These are phyloP conservation scores for Microchrysa polita DNA, from an alignment of 2,888 invertebrate species.

Conservation along the genomic window DNA sequence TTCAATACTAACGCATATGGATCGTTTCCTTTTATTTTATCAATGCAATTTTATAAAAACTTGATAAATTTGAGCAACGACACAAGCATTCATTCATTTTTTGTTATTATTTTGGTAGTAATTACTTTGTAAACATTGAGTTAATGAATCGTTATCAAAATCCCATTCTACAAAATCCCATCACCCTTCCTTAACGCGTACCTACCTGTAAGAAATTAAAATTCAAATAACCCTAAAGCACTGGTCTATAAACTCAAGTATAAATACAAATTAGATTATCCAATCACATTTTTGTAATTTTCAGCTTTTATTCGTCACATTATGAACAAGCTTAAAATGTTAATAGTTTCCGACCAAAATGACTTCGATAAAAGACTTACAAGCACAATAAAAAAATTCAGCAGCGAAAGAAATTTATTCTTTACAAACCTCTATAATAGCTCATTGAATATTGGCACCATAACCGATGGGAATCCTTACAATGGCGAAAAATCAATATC, in stretches of 20 bases:
- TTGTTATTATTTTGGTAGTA: too few species aligned
- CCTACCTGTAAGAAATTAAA: not conserved
- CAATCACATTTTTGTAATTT: not conserved
- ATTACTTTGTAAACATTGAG: too few species aligned
- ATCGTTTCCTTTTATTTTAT: too few species aligned
- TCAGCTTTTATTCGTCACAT: not conserved
- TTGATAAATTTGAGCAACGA: too few species aligned
- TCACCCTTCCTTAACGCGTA: too few species aligned
- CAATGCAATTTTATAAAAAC: too few species aligned
- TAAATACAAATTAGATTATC: too few species aligned
- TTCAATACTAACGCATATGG: too few species aligned
- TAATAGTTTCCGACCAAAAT: conserved; percentile 50
- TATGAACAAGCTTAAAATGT: conserved; percentile 50
- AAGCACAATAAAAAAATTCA: conserved; percentile 50
- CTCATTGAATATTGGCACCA: conserved; percentile 50
- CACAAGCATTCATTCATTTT: too few species aligned
- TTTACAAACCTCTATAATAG: conserved; percentile 50
- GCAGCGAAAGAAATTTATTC: conserved; percentile 51
- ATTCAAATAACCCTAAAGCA: not conserved
- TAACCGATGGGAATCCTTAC: conserved; percentile 44
- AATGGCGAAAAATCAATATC: conserved; percentile 29
- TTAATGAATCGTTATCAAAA: too few species aligned
- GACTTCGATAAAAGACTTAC: conserved; percentile 50
- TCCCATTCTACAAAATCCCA: too few species aligned
- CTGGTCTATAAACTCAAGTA: too few species aligned